Conservation (phyloP, 2,888 invertebrate species). For the Diplazon laetatorius region DNA sequence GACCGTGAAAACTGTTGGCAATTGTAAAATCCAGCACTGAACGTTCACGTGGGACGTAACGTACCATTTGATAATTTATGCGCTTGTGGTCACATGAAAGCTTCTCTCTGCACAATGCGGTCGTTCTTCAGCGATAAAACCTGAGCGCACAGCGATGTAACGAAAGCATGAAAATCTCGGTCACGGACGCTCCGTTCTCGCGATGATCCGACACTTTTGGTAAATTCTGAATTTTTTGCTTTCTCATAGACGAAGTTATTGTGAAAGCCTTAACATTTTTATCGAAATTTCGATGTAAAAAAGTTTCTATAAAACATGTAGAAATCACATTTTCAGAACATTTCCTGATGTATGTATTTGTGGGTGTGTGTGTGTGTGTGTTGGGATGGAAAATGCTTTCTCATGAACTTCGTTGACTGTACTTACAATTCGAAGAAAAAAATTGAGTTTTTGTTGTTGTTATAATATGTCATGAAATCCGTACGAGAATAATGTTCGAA, state of each 20-base stretch:
- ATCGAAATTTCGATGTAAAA: too few relatives aligned
- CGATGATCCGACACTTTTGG: neutral
- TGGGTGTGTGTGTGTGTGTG: too few relatives aligned
- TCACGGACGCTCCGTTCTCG: slow-evolving; percentile 26
- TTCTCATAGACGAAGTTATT: neutral
- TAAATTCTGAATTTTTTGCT: neutral
- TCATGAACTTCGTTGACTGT: too few relatives aligned
- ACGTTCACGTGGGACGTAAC: slow-evolving; percentile 45
- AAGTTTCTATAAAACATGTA: too few relatives aligned
- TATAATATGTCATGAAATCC: too few relatives aligned
- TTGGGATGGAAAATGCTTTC: too few relatives aligned
- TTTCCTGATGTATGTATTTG: too few relatives aligned
- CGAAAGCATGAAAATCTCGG: slow-evolving; percentile 44
- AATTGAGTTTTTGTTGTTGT: too few relatives aligned
- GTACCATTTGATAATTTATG: slow-evolving; percentile 52
- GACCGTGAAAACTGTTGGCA: slow-evolving; percentile 37
- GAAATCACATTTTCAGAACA: too few relatives aligned
- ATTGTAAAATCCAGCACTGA: slow-evolving; percentile 43
- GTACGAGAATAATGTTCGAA: too few relatives aligned
- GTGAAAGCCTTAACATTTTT: too few relatives aligned
- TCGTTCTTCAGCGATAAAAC: slow-evolving; percentile 41
- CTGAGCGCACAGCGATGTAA: slow-evolving; percentile 31
- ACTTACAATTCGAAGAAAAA: too few relatives aligned
- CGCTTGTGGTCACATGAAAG: slow-evolving; percentile 55
- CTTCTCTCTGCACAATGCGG: slow-evolving; percentile 26